Evolutionary conservation across 1,140 invertebrate species (phyloP), one percentile per base, ranked within the genome.

Genomic region (Oncopodura yosiiana): DNA sequence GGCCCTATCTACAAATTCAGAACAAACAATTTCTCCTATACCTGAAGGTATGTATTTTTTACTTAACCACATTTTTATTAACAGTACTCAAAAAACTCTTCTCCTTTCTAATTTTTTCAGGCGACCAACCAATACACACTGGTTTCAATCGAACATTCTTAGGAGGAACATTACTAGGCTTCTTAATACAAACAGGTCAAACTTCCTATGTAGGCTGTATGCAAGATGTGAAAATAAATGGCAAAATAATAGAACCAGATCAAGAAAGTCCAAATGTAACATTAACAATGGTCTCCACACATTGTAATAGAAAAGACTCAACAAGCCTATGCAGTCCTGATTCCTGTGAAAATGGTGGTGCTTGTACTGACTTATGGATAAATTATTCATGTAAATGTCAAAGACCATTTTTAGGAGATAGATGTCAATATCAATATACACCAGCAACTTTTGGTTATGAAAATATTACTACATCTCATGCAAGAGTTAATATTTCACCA

Each of bases 401-500:
- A 39, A 73, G 91, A 54, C 91, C 91, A 0, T 88, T 85, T 69
- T 77, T 93, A 2, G 91, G 91, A 3, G 76, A 80, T 54, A 85
- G 79, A 2, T 97, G 92, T 69, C 80, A 91, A 69, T 83, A 89
- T 68, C 81, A 82, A 70, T 84, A 89, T 71, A 87, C 84, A 16
- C 86, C 88, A 5, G 88, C 86, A 0, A 94, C 91, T 1, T 94
- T 94, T 73, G 86, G 87, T 1, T 80, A 91, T 62, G 87, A 92
- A 69, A 81, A 86, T 52, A 83, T 81, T 0, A 79, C 73, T 0
- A 76, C 78, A 63, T 82, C 83, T 57, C 76, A 84, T 53, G 85
- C 85, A 14, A 76, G 73, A 0, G 87, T 91, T 11, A 72, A 71
- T 34, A 83, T 88, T 16, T 73, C 76, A 0, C 78, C 81, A 55